Evolutionary conservation across 2,113 vertebrate genomes (phyloP).

Genomic region (Tympanuchus pallidicinctus): DNA sequence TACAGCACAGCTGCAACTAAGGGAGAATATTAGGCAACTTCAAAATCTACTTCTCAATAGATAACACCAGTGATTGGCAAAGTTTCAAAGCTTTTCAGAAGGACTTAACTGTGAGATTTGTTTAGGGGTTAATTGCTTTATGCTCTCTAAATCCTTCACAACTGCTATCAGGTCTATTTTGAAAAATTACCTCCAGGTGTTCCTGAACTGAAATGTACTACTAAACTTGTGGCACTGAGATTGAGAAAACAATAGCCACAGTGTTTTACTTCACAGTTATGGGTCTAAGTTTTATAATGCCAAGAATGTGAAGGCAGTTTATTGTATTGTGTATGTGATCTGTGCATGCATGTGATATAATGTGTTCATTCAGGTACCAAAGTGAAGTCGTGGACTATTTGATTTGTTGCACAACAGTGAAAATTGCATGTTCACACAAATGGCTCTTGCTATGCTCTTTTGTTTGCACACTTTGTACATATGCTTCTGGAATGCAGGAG

Average conservation of each 20-base stretch:
- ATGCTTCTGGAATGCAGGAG: background rate
- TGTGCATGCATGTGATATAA: background rate
- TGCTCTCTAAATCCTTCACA: background rate
- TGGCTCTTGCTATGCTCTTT: background rate
- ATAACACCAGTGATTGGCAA: background rate
- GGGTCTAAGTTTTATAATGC: background rate
- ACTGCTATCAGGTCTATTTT: background rate
- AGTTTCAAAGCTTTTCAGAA: background rate
- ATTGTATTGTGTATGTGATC: background rate
- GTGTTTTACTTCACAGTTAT: background rate
- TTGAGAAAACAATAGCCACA: background rate
- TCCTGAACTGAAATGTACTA: background rate
- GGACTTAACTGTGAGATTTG: background rate
- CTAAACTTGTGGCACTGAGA: background rate
- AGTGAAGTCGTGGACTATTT: background rate
- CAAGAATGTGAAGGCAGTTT: background rate
- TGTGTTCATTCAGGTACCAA: background rate
- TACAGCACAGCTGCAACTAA: background rate
- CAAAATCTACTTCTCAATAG: background rate
- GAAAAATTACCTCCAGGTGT: background rate
- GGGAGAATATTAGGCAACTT: background rate
- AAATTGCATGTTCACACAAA: background rate
- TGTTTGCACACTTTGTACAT: background rate
- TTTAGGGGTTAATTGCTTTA: background rate
- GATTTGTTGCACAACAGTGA: background rate